Base-by-base conservation (phyloP, 2,113 vertebrate species). In the Lepidothrix coronata region DNA sequence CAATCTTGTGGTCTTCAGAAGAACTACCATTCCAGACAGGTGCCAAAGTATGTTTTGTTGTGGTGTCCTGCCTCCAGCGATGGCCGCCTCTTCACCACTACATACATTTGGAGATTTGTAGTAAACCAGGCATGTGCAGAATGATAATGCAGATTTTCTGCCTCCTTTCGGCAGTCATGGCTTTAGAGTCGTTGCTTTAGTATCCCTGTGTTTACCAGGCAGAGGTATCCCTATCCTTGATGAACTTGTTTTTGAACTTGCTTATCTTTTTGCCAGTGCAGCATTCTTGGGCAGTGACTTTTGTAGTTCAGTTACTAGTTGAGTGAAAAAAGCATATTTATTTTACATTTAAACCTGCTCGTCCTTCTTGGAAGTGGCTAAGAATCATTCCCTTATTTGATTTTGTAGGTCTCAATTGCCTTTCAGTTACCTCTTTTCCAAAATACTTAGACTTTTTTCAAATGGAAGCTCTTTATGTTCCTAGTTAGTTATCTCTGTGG, bases 21-120 rank as follows among this genome's bases (percentile, higher is more conserved):
- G 62, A 85, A 5, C 31, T 33, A 25, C 51, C 2, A 2, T 92
- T 76, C 37, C 39, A 65, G 44, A 51, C 37, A 58, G 39, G 10
- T 84, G 39, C 6, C 12, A 25, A 71, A 59, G 14, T 44, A 17
- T 4, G 2, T 41, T 92, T 73, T 61, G 21, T 35, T 73, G 58
- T 15, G 24, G 25, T 77, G n/a, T 76, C 23, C 28, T 19, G 14
- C 59, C 44, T 61, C 22, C 67, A 70, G 54, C 51, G 30, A 2
- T 3, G 4, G 39, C 67, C 22, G 5, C 17, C n/a, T 35, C 41
- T 83, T 83, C 35, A 73, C 33, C 66, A 24, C 39, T 68, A 35
- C 54, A 48, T 1, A 0, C 15, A 15, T 35, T 65, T 4, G 2
- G 54, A 85, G 66, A 7, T 30, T 6, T 28, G n/a, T 44, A 22